Evolutionary conservation across 2,797 vertebrate species (phyloP).

Genomic region (Phrynocephalus guinanensis): DNA sequence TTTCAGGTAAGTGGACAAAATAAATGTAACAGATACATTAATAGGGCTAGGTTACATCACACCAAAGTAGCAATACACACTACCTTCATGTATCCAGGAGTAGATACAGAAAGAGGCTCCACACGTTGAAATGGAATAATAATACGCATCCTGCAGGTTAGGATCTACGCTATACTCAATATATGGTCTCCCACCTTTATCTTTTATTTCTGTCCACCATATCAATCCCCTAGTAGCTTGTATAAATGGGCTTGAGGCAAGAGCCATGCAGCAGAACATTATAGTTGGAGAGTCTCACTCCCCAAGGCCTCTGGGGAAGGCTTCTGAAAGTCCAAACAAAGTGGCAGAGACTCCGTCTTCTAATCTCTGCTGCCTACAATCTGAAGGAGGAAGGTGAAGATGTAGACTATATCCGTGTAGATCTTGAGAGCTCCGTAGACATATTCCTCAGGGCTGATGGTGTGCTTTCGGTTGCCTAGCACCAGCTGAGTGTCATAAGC

Average conservation of each 20-base stretch:
- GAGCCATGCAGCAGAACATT: background rate
- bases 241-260: slow-evolving; percentile 15
- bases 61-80: background rate
- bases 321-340: slow-evolving; percentile 16
- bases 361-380: slow-evolving; percentile 80
- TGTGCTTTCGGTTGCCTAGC: slow-evolving; percentile 89
- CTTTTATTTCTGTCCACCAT: background rate
- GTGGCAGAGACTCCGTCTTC: background rate
- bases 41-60: slow-evolving; percentile 15
- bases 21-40: slow-evolving; percentile 10
- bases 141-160: background rate
- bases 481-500: slow-evolving; percentile 95
- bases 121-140: slow-evolving; percentile 3
- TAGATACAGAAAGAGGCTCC: background rate
- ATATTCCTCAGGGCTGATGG: slow-evolving; percentile 93
- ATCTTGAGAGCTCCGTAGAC: slow-evolving; percentile 91
- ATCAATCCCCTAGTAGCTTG: slow-evolving; percentile 1
- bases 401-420: slow-evolving; percentile 92
- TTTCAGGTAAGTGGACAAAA: slow-evolving; percentile 10
- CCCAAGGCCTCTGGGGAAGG: background rate
- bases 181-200: slow-evolving; percentile 1
- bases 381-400: slow-evolving; percentile 93
- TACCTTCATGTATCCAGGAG: background rate
- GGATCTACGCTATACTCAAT: slow-evolving; percentile 21
- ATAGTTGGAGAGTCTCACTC: background rate